These are phyloP conservation scores for Ferdinandea cuprea DNA, from an alignment of 2,888 invertebrate genomes.

Conservation along the genomic window DNA sequence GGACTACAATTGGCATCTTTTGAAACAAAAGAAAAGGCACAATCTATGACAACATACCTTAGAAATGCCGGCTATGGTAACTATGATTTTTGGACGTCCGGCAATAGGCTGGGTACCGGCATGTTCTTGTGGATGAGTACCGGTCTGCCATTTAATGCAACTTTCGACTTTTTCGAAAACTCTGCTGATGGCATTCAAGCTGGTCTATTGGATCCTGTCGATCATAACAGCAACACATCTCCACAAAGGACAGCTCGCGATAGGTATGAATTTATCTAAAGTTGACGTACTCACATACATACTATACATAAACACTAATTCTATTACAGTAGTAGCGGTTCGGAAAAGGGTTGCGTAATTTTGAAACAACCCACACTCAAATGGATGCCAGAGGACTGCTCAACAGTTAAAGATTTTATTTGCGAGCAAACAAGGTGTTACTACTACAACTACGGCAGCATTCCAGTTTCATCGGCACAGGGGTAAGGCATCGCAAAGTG, in stretches of 20 bases:
- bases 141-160: constrained; percentile 93
- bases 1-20: constrained; percentile 93
- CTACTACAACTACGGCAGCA: constrained; percentile 95
- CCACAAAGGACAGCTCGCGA: constrained; percentile 91
- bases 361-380: constrained; percentile 90
- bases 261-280: constrained; percentile 79
- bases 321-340: constrained; percentile 85
- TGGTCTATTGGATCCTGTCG: constrained; percentile 84
- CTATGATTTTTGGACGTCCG: constrained; percentile 95
- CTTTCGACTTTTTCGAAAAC: constrained; percentile 92
- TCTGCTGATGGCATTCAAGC: constrained; percentile 83
- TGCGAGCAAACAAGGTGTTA: constrained; percentile 95
- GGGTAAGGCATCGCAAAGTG: constrained; percentile 87
- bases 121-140: constrained; percentile 96
- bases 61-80: constrained; percentile 93
- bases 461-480: constrained; percentile 94
- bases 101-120: constrained; percentile 92
- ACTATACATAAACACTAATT: constrained; percentile 67
- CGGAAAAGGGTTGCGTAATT: constrained; percentile 89
- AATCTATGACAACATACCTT: constrained; percentile 92
- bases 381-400: constrained; percentile 93
- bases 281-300: not conserved
- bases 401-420: constrained; percentile 92
- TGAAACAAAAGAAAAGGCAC: constrained; percentile 93
- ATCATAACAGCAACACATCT: constrained; percentile 89